Evolutionary conservation across 2,797 vertebrate genomes (phyloP), one percentile per base, ranked within the genome.

Genomic region (Scarus forsteni): DNA sequence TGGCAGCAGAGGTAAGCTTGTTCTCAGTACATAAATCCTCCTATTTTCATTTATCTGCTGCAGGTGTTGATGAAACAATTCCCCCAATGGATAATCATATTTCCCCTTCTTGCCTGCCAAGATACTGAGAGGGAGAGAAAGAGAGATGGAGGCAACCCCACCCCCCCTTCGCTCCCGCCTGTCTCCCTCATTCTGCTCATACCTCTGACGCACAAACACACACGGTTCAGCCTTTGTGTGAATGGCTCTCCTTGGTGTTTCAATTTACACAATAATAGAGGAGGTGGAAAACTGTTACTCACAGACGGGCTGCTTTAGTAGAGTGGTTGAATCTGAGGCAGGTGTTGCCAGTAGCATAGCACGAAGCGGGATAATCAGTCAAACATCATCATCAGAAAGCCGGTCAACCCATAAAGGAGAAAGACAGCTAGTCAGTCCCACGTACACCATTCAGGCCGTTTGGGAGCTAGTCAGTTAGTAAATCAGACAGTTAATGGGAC

Each of bases 61-160:
- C 92, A 93, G 92, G 92, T 94, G 92, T 89, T 90, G 92, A 93
- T 93, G 88, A 93, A 92, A 92, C 88, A 90, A 90, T 89, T 80
- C 90, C 81, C 85, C 82, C 53, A 78, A 85, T 86, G 90, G 84
- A 92, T 92, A 92, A 93, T 92, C 89, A 91, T 92, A 86, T 92
- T 93, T 92, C 87, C 85, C 83, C 52, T 83, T 81, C 68, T 61
- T 42, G 68, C 62, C 69, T 87, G 80, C 85, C 87, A 92, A 88
- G 81, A 85, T n/a, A 36, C 74, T 56, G 75, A 83, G 79, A 87
- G 79, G 62, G 67, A 81, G 80, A 81, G 38, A 39, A 10, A 87
- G 80, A 64, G 67, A 81, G 80, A 83, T 57, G 71, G 60, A 64
- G 59, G 73, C 39, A 52, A 9, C 43, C 61, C n/a, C 38, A 10